These are phyloP conservation scores for Strigamia maritima DNA, from an alignment of 2,888 invertebrate genomes.

Conservation along the genomic window DNA sequence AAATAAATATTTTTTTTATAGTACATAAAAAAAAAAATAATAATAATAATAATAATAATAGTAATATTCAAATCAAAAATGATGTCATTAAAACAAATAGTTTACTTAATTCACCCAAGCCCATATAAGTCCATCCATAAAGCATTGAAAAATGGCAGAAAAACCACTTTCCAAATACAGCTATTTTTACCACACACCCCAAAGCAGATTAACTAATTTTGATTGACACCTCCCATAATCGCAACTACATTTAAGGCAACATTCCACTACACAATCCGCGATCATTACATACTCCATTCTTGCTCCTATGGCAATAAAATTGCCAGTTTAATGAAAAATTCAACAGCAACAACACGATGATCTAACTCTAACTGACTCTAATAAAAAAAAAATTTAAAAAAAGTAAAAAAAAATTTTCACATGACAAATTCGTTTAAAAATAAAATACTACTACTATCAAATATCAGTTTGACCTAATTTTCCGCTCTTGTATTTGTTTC, in stretches of 20 bases:
- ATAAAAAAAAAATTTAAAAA: too few species aligned
- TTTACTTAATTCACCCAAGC: too few species aligned
- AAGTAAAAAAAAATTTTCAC: background rate
- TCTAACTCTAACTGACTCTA: too few species aligned
- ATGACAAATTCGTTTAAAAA: background rate
- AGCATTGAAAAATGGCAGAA: background rate
- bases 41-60: too few species aligned
- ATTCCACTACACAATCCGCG: background rate
- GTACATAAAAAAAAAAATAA: too few species aligned
- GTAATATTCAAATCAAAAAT: too few species aligned
- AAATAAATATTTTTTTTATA: too few species aligned
- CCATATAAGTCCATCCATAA: too few species aligned
- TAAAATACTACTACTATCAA: conserved; percentile 16
- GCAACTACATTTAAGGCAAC: background rate
- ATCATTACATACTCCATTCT: too few species aligned
- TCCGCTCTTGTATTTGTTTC: background rate
- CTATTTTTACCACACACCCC: background rate
- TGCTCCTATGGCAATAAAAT: too few species aligned
- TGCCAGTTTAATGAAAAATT: background rate
- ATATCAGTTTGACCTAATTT: conserved; percentile 27
- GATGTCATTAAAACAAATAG: too few species aligned
- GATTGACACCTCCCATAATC: background rate
- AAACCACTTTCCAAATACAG: background rate
- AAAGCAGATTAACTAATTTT: background rate
- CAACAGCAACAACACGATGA: background rate